phyloP scores from a whole-genome alignment of 2,888 invertebrate genomes.

The Venusia cambrica region DNA sequence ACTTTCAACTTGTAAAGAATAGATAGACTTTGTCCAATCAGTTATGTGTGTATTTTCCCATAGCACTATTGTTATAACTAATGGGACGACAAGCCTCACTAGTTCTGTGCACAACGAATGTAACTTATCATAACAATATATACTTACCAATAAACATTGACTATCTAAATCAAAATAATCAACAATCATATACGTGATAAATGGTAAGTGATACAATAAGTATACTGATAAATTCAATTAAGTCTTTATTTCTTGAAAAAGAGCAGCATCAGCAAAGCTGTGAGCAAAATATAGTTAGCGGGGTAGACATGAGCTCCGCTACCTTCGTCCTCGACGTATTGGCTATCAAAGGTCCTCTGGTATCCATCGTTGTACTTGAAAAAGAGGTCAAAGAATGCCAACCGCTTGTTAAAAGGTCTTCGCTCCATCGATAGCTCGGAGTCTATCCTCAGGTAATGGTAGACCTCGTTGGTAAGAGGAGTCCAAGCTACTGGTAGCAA shows the following conservation, averaged over 20 bases:
- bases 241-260: slow-evolving; percentile 6
- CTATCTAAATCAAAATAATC: too few relatives aligned
- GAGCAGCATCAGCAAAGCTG: slow-evolving; percentile 6
- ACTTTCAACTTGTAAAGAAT: too few relatives aligned
- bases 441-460: slow-evolving; percentile 39
- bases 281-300: slow-evolving; percentile 11
- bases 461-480: slow-evolving; percentile 31
- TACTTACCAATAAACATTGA: too few relatives aligned
- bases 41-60: too few relatives aligned
- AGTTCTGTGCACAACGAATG: too few relatives aligned
- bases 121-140: too few relatives aligned
- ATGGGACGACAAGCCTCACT: too few relatives aligned
- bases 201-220: too few relatives aligned
- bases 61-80: too few relatives aligned
- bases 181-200: too few relatives aligned
- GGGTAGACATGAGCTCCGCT: slow-evolving; percentile 5
- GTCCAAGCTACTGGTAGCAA: slow-evolving; percentile 46
- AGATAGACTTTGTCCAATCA: too few relatives aligned
- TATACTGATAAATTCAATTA: too few relatives aligned
- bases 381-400: slow-evolving; percentile 51
- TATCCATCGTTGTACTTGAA: slow-evolving; percentile 33
- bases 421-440: slow-evolving; percentile 31
- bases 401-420: slow-evolving; percentile 38
- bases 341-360: slow-evolving; percentile 25
- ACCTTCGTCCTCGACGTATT: slow-evolving; percentile 13